phyloP scores from a whole-genome alignment of 2,888 invertebrate genomes.

The Crepidodera aurea region DNA sequence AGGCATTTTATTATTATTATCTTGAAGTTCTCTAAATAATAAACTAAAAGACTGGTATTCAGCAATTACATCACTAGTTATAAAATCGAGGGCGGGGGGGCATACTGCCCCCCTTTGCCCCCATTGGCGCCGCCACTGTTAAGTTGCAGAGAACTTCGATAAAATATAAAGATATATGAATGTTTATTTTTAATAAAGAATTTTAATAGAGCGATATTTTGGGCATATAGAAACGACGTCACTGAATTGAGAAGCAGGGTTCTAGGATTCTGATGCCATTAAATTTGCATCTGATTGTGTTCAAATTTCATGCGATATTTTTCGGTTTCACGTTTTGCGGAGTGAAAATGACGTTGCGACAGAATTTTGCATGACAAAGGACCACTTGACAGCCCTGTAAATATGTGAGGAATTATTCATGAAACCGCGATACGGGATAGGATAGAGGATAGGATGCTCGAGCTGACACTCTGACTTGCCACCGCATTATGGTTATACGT shows the following conservation, averaged over 20 bases:
- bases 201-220: background rate
- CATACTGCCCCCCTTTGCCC: too few relatives aligned
- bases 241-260: slow-evolving; percentile 7
- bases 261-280: slow-evolving; percentile 29
- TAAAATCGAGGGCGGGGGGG: too few relatives aligned
- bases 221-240: background rate
- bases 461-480: slow-evolving; percentile 25
- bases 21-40: too few relatives aligned
- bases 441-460: slow-evolving; percentile 12
- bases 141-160: too few relatives aligned
- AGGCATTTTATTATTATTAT: too few relatives aligned
- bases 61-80: too few relatives aligned
- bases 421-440: slow-evolving; percentile 58
- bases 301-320: slow-evolving; percentile 53
- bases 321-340: slow-evolving; percentile 59
- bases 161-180: too few relatives aligned
- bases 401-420: slow-evolving; percentile 65
- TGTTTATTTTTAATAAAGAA: background rate
- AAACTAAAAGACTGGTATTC: too few relatives aligned
- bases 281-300: slow-evolving; percentile 47
- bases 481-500: slow-evolving; percentile 19
- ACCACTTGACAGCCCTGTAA: slow-evolving; percentile 63
- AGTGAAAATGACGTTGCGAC: slow-evolving; percentile 63
- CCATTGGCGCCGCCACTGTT: too few relatives aligned
- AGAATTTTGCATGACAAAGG: slow-evolving; percentile 64